phyloP scores from a whole-genome alignment of 2,113 vertebrate genomes.

The Tragelaphus imberbis region DNA sequence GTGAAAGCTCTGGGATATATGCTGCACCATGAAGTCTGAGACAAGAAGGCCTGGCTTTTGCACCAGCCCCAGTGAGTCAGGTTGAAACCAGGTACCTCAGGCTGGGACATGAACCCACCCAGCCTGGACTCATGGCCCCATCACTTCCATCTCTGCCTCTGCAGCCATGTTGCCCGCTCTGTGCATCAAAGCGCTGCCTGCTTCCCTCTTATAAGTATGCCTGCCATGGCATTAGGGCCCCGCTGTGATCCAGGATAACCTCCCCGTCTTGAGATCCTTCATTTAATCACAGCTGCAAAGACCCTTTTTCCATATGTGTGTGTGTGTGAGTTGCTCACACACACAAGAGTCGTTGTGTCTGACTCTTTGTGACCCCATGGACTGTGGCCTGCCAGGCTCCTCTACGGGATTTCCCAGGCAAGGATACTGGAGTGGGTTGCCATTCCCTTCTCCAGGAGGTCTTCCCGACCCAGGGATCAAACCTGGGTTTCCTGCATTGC shows the following conservation, averaged over 20 bases:
- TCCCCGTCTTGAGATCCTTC: background rate
- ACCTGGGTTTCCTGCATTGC: background rate
- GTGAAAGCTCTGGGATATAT: background rate
- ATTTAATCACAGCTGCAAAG: background rate
- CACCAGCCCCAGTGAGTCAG: background rate
- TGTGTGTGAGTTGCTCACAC: background rate
- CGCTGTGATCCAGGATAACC: background rate
- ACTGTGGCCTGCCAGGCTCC: background rate
- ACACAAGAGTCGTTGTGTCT: background rate
- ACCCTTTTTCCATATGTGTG: background rate
- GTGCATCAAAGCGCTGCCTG: background rate
- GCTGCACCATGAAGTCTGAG: fast-evolving
- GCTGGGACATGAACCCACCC: background rate
- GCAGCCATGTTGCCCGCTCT: fast-evolving
- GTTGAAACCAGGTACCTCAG: background rate
- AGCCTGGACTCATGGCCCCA: background rate
- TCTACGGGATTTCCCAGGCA: background rate
- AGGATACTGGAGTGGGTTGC: background rate
- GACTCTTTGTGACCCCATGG: background rate
- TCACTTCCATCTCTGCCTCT: background rate
- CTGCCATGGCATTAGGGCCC: fast-evolving
- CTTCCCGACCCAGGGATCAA: background rate
- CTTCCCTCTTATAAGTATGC: background rate
- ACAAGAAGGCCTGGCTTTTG: no score
- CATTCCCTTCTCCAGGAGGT: background rate